Base-by-base conservation (phyloP, 2,888 invertebrate genomes). In the Trissolcus brochymenae region DNA sequence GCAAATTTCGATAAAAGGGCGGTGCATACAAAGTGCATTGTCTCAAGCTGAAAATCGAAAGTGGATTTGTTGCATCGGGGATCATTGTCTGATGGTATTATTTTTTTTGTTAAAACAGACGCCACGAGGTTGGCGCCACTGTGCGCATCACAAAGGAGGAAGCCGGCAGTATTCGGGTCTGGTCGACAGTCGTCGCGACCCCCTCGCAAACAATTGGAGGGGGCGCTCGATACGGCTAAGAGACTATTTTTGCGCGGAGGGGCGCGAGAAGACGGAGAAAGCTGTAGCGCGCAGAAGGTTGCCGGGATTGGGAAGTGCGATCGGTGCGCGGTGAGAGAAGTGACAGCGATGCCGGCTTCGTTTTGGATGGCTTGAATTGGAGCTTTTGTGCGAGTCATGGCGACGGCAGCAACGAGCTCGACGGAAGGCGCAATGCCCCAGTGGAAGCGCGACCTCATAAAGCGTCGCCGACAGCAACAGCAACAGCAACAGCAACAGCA, bases 391-490 rank as follows among this genome's bases (percentile, higher is more conserved):
- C 14, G 17, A 51, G 51, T 51, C 17, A 46, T 62, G 61, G 40
- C 55, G 7, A 35, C 35, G 35, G 35, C 35, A 35, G 35, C 35
- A 2, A 9, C 35, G 4, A 35, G 9, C 2, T 66, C 64, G 64
- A 40, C 50, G 56, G 80, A 78, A 74, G 83, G 81, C 79, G 87
- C 87, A 57, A 71, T 94, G 88, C 95, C 95, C 78, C 94, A 94
- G 89, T 95, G 95, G 95, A 95, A 95, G 90, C 93, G 93, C 86
- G 95, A 95, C 90, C 91, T 95, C 89, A 94, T 79, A 50, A 74
- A 74, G 65, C 76, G 74, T 64, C 92, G 94, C 75, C 91, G 92
- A 80, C 91, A 92, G 81, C 90, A 90, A 46, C 92, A 92, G 81
- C 90, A 62, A 59, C 91, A 92, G 81, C 90, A 90, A 53, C 91